phyloP scores from a whole-genome alignment of 2,113 vertebrate genomes.

The Triplophysa tibetana region DNA sequence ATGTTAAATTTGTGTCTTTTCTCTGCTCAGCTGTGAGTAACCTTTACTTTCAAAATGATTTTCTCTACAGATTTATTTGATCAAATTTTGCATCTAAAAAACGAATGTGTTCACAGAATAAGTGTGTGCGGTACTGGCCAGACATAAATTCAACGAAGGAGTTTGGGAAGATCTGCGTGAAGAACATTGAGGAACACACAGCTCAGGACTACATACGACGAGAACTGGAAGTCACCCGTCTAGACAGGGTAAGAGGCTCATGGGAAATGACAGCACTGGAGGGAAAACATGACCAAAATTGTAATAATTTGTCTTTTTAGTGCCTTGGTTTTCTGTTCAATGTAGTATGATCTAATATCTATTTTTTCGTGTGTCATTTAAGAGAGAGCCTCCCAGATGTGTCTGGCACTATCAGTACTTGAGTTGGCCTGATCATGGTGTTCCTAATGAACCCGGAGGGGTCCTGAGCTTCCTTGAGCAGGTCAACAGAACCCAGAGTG shows the following conservation, averaged over 20 bases:
- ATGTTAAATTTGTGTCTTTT: too few relatives aligned
- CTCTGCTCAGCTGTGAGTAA: too few relatives aligned
- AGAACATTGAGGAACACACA: constrained; percentile 74
- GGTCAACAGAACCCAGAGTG: constrained; percentile 79
- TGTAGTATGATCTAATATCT: neutral
- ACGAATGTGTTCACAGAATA: constrained; percentile 73
- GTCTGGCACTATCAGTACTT: constrained; percentile 89
- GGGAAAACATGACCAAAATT: constrained; percentile 1
- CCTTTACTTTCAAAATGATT: too few relatives aligned
- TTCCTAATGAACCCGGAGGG: constrained; percentile 82
- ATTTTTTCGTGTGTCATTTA: neutral
- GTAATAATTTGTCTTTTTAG: neutral
- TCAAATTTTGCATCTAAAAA: neutral
- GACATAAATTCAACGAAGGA: constrained; percentile 73
- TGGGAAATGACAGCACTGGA: constrained; percentile 21
- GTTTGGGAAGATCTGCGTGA: constrained; percentile 72
- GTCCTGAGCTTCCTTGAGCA: constrained; percentile 85
- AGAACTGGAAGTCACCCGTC: constrained; percentile 77
- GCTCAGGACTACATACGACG: constrained; percentile 80
- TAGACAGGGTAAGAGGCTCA: constrained; percentile 73
- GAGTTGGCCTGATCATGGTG: constrained; percentile 87
- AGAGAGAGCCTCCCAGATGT: constrained; percentile 75
- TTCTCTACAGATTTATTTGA: too few relatives aligned
- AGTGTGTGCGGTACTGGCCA: constrained; percentile 86
- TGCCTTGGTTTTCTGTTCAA: neutral